Base-by-base conservation (phyloP, 64 coral and sea anemone genomes). In the Actinia equina region DNA sequence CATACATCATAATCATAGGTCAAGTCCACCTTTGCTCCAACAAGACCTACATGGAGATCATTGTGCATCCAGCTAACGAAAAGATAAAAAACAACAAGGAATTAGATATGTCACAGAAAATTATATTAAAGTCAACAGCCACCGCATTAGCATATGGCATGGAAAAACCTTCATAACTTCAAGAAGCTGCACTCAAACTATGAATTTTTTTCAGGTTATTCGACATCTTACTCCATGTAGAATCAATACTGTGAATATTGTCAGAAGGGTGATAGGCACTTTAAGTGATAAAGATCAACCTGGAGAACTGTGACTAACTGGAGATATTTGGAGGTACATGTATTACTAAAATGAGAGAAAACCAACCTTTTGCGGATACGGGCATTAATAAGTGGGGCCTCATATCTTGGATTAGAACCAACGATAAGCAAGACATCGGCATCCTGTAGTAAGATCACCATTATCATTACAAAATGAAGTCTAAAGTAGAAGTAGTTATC, bases 381-480 rank as follows among this genome's bases (percentile, higher is more conserved):
- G 18, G 93, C 93, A 92, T 95, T 98, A 19, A 98, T 87, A 55
- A 98, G 86, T n/a, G 96, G 96, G 14, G 96, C 96, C 92, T 98
- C 96, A 85, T 90, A 98, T 91, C 96, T 84, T 15, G 96, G 96
- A 49, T 98, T 98, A 44, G 93, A 83, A 43, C 96, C 96, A 49
- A 98, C 93, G 54, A 98, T 90, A 61, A 98, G 52, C 57, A 98
- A 69, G 6, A 94, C 93, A 88, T 98, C 96, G 46, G 96, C 96
- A 86, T 98, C 93, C 96, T 98, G 52, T 25, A 9, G 62, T 65
- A 53, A 82, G 77, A 17, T 20, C 17, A 27, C 17, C 43, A 17
- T 87, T 76, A 41, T 41, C 43, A 3, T 49, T 49, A 49, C 37
- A 26, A 74, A 74, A 25, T 26, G 37, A 37, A 26, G 18, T 74